A percentile compares a stretch with the other conserved stretches of the same genome.
phyloP scores from a whole-genome alignment of 2,797 vertebrate species.

The Enteromius anoplus region DNA sequence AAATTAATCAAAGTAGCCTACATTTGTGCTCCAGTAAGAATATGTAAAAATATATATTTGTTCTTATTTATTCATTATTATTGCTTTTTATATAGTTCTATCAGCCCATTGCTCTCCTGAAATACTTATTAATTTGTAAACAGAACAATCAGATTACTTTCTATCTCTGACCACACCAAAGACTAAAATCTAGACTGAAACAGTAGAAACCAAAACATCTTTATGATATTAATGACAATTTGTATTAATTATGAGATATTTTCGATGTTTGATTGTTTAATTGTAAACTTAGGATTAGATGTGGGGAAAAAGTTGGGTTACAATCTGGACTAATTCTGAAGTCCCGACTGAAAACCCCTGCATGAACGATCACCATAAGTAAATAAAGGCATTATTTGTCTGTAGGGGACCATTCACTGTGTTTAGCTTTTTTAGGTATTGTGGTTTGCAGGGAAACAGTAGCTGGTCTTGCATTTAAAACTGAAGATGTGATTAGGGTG shows the following conservation, averaged over 20 bases:
- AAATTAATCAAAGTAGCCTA: too few relatives aligned
- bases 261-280: not conserved
- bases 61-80: not conserved
- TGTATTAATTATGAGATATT: not conserved
- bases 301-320: not conserved
- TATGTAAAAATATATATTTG: not conserved
- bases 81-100: not conserved
- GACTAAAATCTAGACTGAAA: not conserved
- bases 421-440: constrained; percentile 28
- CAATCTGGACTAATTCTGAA: not conserved
- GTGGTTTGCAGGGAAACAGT: constrained; percentile 12
- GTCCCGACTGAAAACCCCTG: not conserved
- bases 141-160: not conserved
- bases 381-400: constrained; percentile 6
- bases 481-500: constrained; percentile 36
- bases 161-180: not conserved
- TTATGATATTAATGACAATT: not conserved
- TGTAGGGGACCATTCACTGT: not conserved
- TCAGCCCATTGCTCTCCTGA: not conserved
- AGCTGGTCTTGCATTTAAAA: constrained; percentile 28
- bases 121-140: not conserved
- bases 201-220: not conserved
- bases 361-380: not conserved
- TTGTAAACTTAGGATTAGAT: not conserved
- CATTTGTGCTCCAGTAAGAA: not conserved